phyloP scores from a whole-genome alignment of 2,888 invertebrate species.

The Unio delphinus region DNA sequence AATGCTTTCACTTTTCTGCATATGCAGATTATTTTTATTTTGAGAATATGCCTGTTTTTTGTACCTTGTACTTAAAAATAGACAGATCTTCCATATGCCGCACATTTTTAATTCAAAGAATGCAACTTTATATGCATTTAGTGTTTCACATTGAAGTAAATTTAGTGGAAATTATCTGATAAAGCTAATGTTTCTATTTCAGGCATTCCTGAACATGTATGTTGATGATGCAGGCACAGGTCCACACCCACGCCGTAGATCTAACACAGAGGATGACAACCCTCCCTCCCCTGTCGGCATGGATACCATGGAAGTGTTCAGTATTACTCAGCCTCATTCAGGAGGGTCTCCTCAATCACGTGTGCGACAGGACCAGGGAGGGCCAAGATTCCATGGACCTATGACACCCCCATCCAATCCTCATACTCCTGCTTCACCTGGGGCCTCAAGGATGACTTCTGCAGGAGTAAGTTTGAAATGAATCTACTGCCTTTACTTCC shows the following conservation, averaged over 20 bases:
- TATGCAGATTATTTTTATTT: no score
- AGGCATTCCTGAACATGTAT: conserved; percentile 92
- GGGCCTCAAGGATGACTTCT: conserved; percentile 40
- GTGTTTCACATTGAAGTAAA: neutral
- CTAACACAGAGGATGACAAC: conserved; percentile 95
- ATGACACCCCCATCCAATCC: conserved; percentile 89
- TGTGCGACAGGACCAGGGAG: conserved; percentile 78
- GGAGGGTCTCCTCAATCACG: conserved; percentile 45
- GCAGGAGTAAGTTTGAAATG: conserved; percentile 44
- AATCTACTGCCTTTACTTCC: no score
- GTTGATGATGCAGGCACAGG: conserved; percentile 86
- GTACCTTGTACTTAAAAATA: no score
- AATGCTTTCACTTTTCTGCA: no score
- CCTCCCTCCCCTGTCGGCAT: conserved; percentile 93
- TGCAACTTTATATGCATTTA: no score
- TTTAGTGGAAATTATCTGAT: neutral
- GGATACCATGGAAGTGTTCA: conserved; percentile 76
- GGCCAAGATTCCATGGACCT: conserved; percentile 80
- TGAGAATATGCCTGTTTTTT: no score
- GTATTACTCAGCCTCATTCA: conserved; percentile 54
- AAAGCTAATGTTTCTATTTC: conserved; percentile 14
- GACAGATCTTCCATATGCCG: no score
- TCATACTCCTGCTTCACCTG: conserved; percentile 87
- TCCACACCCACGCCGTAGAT: conserved; percentile 81
- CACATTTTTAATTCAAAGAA: no score